Conservation (phyloP, 1,140 invertebrate genomes). For the Mya arenaria region DNA sequence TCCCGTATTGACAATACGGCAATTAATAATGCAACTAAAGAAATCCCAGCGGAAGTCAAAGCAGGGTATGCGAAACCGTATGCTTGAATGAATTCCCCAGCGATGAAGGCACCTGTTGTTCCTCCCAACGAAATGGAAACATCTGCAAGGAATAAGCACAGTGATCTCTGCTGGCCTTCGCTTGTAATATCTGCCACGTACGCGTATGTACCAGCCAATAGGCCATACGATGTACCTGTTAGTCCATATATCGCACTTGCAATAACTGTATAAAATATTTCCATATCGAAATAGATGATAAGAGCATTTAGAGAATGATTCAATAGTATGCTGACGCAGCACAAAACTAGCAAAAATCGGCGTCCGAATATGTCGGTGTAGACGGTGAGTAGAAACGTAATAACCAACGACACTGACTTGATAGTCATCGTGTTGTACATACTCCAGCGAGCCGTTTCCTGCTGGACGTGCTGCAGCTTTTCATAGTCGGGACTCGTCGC, state of each 20-base stretch:
- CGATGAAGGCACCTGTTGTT: background rate
- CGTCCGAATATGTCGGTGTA: slow-evolving; percentile 8
- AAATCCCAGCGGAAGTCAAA: background rate
- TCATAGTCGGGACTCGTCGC: background rate
- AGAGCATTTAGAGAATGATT: background rate
- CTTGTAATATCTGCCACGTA: slow-evolving; percentile 14
- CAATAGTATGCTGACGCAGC: background rate
- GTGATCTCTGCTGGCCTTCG: background rate
- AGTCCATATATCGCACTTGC: background rate
- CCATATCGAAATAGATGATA: slow-evolving; percentile 1
- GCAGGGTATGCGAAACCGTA: background rate
- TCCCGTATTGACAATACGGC: slow-evolving; percentile 11
- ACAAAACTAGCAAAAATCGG: background rate
- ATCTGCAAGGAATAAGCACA: background rate
- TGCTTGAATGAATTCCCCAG: background rate
- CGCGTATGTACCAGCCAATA: background rate
- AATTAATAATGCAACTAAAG: background rate
- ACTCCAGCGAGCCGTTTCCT: background rate
- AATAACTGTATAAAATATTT: background rate
- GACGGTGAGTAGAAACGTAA: background rate
- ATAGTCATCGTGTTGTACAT: slow-evolving; percentile 14
- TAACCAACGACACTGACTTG: background rate
- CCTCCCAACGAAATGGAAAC: background rate
- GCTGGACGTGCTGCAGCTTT: slow-evolving; percentile 9
- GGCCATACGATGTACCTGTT: background rate